Evolutionary conservation across 2,888 invertebrate genomes (phyloP).

Genomic region (Resseliella maxima): DNA sequence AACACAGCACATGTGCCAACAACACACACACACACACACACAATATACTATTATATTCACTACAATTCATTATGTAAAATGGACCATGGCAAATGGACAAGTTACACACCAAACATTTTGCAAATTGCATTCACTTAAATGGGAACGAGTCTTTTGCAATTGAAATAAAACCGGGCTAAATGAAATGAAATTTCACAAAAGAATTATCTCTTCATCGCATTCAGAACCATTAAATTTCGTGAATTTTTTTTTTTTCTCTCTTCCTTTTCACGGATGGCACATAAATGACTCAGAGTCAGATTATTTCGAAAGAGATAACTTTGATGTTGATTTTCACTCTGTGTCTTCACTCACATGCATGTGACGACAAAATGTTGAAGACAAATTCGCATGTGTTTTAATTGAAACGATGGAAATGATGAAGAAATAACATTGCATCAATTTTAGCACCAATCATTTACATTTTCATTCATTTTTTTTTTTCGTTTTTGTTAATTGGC

Average conservation of each 20-base stretch:
- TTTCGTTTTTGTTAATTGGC: background rate
- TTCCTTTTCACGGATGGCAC: background rate
- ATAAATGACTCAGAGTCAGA: background rate
- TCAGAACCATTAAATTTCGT: constrained; percentile 32
- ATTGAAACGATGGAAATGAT: background rate
- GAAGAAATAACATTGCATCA: background rate
- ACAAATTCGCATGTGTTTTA: background rate
- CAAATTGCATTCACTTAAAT: constrained; percentile 2
- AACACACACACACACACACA: constrained; percentile 16
- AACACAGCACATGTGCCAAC: background rate
- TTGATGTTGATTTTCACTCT: background rate
- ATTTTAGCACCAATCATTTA: constrained; percentile 3
- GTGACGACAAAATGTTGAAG: background rate
- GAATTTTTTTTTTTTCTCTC: background rate
- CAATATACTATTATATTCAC: no score
- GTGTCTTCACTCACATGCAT: no score
- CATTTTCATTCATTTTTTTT: no score
- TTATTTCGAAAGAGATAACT: constrained; percentile 2
- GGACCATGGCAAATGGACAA: background rate
- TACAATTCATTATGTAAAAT: constrained; percentile 55
- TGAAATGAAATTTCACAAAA: constrained; percentile 36
- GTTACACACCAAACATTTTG: background rate
- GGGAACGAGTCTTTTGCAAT: background rate
- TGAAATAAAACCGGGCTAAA: background rate
- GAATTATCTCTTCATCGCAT: constrained; percentile 51